Conservation (phyloP, 2,797 vertebrate genomes). For the Euphonia xanthogaster region DNA sequence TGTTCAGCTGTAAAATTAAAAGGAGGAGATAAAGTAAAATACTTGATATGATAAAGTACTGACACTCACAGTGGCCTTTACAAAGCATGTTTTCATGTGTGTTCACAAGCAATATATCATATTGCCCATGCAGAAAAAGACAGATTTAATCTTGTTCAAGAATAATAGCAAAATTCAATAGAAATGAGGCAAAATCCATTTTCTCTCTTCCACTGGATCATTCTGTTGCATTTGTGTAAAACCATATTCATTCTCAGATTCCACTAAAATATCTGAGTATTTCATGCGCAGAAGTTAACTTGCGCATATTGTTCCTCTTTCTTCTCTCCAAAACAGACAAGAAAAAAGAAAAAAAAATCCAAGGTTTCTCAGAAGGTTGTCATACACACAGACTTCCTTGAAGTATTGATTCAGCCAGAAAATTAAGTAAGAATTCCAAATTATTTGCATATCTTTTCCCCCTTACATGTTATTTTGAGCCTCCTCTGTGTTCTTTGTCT, state of each 20-base stretch:
- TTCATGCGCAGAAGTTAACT: not conserved
- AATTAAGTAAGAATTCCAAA: not conserved
- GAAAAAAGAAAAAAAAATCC: not conserved
- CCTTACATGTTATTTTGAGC: not conserved
- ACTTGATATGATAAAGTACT: not conserved
- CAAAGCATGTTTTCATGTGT: not conserved
- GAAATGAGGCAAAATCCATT: not conserved
- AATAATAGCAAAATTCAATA: not conserved
- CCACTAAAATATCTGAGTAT: not conserved
- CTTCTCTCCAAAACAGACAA: not conserved
- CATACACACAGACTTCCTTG: not conserved
- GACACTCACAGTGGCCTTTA: not conserved
- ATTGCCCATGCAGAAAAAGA: not conserved
- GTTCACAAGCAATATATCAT: not conserved
- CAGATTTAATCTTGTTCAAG: not conserved
- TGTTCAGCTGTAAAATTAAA: slow-evolving; percentile 45
- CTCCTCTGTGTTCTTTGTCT: accelerated
- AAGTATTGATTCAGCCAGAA: not conserved
- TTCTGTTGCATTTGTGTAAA: not conserved
- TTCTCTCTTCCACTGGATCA: not conserved
- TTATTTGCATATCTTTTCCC: not conserved
- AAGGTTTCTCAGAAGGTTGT: not conserved
- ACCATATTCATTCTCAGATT: not conserved
- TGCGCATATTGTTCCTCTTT: not conserved
- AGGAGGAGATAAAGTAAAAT: not conserved